Evolutionary conservation across 1,140 invertebrate species (phyloP), one percentile per base, ranked within the genome.

Genomic region (Heliconius congener): DNA sequence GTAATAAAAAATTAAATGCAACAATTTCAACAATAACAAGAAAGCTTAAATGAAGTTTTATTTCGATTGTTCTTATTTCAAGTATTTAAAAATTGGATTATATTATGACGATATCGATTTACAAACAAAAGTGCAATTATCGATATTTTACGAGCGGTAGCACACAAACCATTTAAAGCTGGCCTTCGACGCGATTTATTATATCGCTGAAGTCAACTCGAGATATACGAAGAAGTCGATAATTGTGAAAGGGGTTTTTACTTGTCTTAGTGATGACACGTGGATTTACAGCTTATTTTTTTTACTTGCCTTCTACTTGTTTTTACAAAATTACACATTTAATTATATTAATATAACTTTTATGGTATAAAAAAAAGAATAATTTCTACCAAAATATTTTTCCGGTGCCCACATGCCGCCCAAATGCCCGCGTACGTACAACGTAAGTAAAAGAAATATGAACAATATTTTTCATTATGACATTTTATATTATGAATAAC

Each of bases 141-240:
- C 76, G 71, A 18, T 73, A 57, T 55, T 78, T 78, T 78, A 78
- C 52, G 76, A 78, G 76, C 39, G 55, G 71, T 37, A 73, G 55
- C 30, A 60, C 76, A 73, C 72, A 73, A 46, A 78, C 76, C 76
- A 78, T 73, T 78, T 78, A 73, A 78, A 19, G 50, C n/a, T 78
- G 71, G 72, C 76, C 76, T 78, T 78, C 50, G 23, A 37, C 23
- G 27, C 27, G 50, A 78, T 78, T 78, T 74, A 74, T 74, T 50
- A 50, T 55, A 30, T 66, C 23, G 23, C 60, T 66, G 27, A 66
- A 66, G 23, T 66, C 13, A 27, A 66, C 60, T 66, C 23, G 3
- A 66, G 60, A 16, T n/a, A 11, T 60, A 9, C 8, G 9, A 60
- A 66, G 19, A 8, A 9, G 23, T 27, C 30, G 23, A 66, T 66